These are phyloP conservation scores for Gastracanthus pulcherrimus DNA, from an alignment of 2,888 invertebrate genomes.

Conservation along the genomic window DNA sequence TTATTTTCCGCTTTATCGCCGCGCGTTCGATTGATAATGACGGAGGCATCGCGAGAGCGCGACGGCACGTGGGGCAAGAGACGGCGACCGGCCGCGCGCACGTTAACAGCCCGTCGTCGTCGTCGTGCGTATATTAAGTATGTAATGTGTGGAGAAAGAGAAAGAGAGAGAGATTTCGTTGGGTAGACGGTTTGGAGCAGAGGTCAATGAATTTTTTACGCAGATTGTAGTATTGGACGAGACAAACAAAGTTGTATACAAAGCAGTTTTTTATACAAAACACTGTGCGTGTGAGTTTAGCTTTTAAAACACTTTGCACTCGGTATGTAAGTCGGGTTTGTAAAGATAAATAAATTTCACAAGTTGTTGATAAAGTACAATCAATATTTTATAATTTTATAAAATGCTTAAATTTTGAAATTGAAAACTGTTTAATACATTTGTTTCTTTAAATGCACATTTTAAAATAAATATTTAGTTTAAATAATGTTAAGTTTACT, in stretches of 20 bases:
- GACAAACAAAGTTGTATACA: not conserved
- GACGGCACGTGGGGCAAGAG: not conserved
- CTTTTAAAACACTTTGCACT: too few relatives aligned
- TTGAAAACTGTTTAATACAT: too few relatives aligned
- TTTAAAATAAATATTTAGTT: too few relatives aligned
- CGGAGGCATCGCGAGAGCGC: not conserved
- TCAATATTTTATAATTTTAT: too few relatives aligned
- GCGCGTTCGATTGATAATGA: not conserved
- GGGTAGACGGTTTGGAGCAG: not conserved
- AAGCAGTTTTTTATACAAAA: not conserved
- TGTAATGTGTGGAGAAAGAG: not conserved
- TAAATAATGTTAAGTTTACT: too few relatives aligned
- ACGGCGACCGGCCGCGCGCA: not conserved
- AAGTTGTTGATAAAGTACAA: too few relatives aligned
- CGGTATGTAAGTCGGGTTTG: too few relatives aligned
- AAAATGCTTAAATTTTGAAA: too few relatives aligned
- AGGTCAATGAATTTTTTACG: conserved; percentile 27
- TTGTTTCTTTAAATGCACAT: too few relatives aligned
- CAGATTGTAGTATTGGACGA: not conserved
- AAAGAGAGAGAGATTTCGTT: not conserved
- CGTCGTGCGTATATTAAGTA: not conserved
- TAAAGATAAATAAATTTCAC: too few relatives aligned
- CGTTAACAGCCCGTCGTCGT: too few relatives aligned
- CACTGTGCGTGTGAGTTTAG: not conserved
- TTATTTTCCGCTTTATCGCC: conserved; percentile 21